These are phyloP conservation scores for Malacosoma neustria DNA, from an alignment of 2,888 invertebrate species.

Conservation along the genomic window DNA sequence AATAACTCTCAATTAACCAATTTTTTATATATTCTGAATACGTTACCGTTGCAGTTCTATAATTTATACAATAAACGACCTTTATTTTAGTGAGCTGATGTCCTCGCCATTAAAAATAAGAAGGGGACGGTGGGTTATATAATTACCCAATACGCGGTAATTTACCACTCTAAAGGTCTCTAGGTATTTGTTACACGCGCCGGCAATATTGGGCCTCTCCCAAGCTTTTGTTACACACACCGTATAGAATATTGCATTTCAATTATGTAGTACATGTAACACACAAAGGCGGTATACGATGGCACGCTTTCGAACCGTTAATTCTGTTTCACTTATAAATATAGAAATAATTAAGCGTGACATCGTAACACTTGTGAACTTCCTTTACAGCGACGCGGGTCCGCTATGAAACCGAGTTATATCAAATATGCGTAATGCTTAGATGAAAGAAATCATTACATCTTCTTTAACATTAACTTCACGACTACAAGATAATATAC, in stretches of 20 bases:
- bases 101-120: slow-evolving; percentile 4
- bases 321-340: slow-evolving; percentile 7
- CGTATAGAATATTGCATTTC: not conserved
- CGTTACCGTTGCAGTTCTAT: not conserved
- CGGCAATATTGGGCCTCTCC: no score
- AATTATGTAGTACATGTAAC: not conserved
- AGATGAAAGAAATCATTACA: not conserved
- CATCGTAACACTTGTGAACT: slow-evolving; percentile 15
- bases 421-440: not conserved
- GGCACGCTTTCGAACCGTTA: slow-evolving; percentile 20
- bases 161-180: not conserved
- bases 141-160: not conserved
- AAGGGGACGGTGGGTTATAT: not conserved
- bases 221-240: not conserved
- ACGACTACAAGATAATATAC: no score
- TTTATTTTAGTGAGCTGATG: not conserved
- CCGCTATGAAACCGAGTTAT: slow-evolving; percentile 5
- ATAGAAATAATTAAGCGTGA: slow-evolving; percentile 13
- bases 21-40: not conserved
- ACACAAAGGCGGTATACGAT: not conserved
- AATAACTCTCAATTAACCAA: no score
- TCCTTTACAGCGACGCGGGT: slow-evolving; percentile 9
- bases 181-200: no score
- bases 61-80: not conserved
- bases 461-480: no score